A percentile compares a stretch with the other conserved stretches of the same genome.
phyloP scores from a whole-genome alignment of 2,113 vertebrate species.

The Sclerurus mexicanus region DNA sequence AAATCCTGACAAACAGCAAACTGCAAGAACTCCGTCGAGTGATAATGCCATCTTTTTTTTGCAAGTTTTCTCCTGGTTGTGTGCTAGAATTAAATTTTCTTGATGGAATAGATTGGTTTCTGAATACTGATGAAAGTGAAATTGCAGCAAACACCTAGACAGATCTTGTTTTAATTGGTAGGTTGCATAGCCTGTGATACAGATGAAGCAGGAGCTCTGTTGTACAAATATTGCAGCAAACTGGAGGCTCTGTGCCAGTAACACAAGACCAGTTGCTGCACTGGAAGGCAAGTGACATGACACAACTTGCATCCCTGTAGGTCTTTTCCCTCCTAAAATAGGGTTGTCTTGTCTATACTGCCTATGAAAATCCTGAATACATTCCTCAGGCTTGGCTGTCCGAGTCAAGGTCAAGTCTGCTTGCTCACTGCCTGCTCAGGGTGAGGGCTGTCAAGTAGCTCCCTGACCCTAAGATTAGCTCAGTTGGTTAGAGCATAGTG shows the following conservation, averaged over 20 bases:
- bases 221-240: not conserved
- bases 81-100: not conserved
- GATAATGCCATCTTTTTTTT: not conserved
- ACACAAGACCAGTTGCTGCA: not conserved
- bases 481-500: not conserved
- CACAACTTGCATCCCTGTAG: not conserved
- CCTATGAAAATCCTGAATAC: not conserved
- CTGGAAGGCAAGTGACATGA: not conserved
- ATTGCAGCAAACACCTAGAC: not conserved
- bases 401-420: accelerated
- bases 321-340: not conserved
- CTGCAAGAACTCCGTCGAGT: not conserved
- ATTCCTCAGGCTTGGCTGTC: not conserved
- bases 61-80: not conserved
- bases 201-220: not conserved
- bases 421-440: not conserved
- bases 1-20: too few species aligned
- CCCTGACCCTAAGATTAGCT: not conserved
- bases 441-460: not conserved
- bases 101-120: not conserved
- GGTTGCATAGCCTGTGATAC: not conserved
- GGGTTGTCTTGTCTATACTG: not conserved
- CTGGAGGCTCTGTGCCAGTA: not conserved
- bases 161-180: not conserved
- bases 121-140: not conserved